Base-by-base conservation (phyloP, 1,140 invertebrate genomes). In the Harlomillsia oculata region DNA sequence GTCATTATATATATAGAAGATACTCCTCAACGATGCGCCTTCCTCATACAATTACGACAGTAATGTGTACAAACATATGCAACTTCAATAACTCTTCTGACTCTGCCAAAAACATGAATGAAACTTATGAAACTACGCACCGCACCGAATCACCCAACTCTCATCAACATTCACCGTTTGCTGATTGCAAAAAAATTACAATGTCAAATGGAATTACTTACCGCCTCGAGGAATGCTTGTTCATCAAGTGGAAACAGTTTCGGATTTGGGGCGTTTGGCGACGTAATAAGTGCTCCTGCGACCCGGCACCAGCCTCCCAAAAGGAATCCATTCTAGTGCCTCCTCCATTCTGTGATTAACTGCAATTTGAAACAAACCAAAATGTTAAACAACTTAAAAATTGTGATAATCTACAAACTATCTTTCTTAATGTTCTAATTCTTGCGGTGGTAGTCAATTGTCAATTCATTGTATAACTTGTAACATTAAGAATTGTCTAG, bases 301-400 rank as follows among this genome's bases (percentile, higher is more conserved):
- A 51, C 1, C 52, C 54, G 1, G 60, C 60, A 25, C 59, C 64
- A 3, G 60, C 58, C 11, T 57, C 64, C 57, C 57, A 13, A 59
- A 59, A 20, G 63, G 63, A 23, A 65, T 53, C 63, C 63, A 65
- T 21, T 65, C 63, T 30, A 65, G 40, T 14, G 52, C 53, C 16
- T 65, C 63, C n/a, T 65, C 63, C 63, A 65, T 65, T 21, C 29
- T 53, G 14, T 41, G 56, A 21, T 34, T 48, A 5, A 48, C 45
- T 48, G 28, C 28, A 48, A 46, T 18, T 0, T 49, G 16, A 46
- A 23, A 53, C 8, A 50, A 50, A 32, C 18, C 6, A 41, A 8
- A 20, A 41, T n/a, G 20, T n/a, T 20, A 18, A 20, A 41, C 18
- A 2, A 50, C 23, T 28, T 32, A 29, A 9, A 8, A 34, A 34